phyloP scores from a whole-genome alignment of 2,888 invertebrate species.

The Tiliacea aurago region DNA sequence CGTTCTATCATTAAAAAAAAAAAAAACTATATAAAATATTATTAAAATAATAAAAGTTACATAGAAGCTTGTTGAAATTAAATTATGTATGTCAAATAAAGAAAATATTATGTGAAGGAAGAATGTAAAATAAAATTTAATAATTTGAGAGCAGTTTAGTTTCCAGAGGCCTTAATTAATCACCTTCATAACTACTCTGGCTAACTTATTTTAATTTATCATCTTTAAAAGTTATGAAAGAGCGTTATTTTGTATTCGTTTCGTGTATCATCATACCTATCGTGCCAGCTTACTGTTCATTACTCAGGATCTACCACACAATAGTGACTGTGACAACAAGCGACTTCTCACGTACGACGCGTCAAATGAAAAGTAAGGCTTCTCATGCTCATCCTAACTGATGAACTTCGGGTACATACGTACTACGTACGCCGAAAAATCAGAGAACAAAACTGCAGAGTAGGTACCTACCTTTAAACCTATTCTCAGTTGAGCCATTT shows the following conservation, averaged over 20 bases:
- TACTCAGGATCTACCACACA: constrained; percentile 37
- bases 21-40: too few relatives aligned
- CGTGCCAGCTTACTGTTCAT: constrained; percentile 27
- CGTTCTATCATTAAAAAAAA: too few relatives aligned
- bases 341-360: constrained; percentile 21
- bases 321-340: constrained; percentile 8
- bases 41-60: too few relatives aligned
- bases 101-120: too few relatives aligned
- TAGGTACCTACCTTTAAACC: too few relatives aligned
- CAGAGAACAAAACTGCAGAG: not conserved
- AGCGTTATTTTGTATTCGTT: constrained; percentile 24
- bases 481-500: not conserved
- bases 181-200: not conserved
- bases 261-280: not conserved
- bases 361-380: constrained; percentile 34
- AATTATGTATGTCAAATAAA: too few relatives aligned
- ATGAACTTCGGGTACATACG: constrained; percentile 10
- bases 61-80: too few relatives aligned
- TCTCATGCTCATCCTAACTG: constrained; percentile 41
- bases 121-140: too few relatives aligned
- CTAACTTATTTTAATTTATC: constrained; percentile 16
- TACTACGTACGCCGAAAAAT: not conserved
- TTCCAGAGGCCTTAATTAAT: too few relatives aligned
- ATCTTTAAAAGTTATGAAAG: constrained; percentile 9
- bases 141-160: too few relatives aligned